These are phyloP conservation scores for Formica exsecta DNA, from an alignment of 1,140 invertebrate genomes.

Conservation along the genomic window DNA sequence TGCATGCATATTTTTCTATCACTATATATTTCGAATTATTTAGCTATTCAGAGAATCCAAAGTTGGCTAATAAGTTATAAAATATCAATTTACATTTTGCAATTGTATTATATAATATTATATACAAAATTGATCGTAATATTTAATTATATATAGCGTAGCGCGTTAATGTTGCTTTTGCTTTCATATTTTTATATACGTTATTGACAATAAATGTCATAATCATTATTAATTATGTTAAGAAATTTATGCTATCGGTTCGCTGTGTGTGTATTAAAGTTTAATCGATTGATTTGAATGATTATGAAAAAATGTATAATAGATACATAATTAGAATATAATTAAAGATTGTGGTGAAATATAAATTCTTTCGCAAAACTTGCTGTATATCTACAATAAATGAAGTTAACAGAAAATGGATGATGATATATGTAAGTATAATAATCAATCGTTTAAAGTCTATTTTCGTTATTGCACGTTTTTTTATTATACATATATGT, in stretches of 20 bases:
- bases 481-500: neutral
- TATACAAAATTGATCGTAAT: neutral
- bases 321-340: neutral
- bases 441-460: neutral
- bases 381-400: neutral
- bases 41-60: neutral
- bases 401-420: conserved; percentile 54
- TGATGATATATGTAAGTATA: conserved; percentile 71
- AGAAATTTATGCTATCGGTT: conserved; percentile 5
- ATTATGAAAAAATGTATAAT: neutral
- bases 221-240: conserved; percentile 4
- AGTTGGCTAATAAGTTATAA: neutral
- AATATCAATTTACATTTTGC: neutral
- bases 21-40: neutral
- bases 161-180: neutral
- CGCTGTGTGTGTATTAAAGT: neutral
- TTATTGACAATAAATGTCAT: neutral
- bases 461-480: neutral
- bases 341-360: neutral
- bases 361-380: neutral
- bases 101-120: no score
- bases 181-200: neutral
- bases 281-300: neutral
- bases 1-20: neutral
- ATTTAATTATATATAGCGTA: neutral